Evolutionary conservation across 2,888 invertebrate genomes (phyloP).

Genomic region (Liodrosophila aerea): DNA sequence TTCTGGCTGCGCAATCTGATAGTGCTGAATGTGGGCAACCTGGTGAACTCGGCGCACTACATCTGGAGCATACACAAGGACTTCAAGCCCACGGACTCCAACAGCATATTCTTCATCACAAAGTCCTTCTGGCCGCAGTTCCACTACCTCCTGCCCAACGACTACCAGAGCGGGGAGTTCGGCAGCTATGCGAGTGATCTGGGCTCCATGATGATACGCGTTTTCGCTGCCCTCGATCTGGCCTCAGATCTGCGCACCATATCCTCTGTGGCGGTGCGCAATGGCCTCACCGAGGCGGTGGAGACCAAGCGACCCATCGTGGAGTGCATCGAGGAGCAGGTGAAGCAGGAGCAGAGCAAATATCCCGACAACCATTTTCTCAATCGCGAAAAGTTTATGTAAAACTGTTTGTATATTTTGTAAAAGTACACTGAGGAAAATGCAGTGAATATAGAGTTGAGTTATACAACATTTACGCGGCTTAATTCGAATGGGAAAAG

Average conservation of each 20-base stretch:
- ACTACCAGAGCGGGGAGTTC: slow-evolving; percentile 92
- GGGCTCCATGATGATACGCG: slow-evolving; percentile 87
- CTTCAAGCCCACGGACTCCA: slow-evolving; percentile 88
- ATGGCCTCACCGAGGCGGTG: slow-evolving; percentile 85
- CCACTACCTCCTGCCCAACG: slow-evolving; percentile 90
- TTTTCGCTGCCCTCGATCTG: slow-evolving; percentile 87
- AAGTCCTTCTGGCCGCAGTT: slow-evolving; percentile 92
- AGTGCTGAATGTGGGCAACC: slow-evolving; percentile 86
- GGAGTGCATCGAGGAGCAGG: slow-evolving; percentile 84
- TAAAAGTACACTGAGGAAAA: slow-evolving; percentile 7
- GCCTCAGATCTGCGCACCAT: slow-evolving; percentile 87
- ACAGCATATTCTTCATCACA: slow-evolving; percentile 88
- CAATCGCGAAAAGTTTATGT: slow-evolving; percentile 81
- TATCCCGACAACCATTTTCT: slow-evolving; percentile 84
- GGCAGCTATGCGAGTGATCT: slow-evolving; percentile 88
- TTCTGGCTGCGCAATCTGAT: slow-evolving; percentile 88
- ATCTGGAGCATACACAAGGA: slow-evolving; percentile 89
- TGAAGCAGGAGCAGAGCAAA: slow-evolving; percentile 78
- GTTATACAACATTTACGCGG: too few relatives aligned
- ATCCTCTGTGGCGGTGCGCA: slow-evolving; percentile 85
- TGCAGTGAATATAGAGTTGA: too few relatives aligned
- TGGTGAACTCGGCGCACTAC: slow-evolving; percentile 88
- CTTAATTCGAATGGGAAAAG: too few relatives aligned
- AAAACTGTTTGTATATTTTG: slow-evolving; percentile 13
- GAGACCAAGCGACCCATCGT: slow-evolving; percentile 84